A percentile compares a stretch with the other conserved stretches of the same genome.
phyloP scores from a whole-genome alignment of 2,797 vertebrate genomes.

The Squalus acanthias region DNA sequence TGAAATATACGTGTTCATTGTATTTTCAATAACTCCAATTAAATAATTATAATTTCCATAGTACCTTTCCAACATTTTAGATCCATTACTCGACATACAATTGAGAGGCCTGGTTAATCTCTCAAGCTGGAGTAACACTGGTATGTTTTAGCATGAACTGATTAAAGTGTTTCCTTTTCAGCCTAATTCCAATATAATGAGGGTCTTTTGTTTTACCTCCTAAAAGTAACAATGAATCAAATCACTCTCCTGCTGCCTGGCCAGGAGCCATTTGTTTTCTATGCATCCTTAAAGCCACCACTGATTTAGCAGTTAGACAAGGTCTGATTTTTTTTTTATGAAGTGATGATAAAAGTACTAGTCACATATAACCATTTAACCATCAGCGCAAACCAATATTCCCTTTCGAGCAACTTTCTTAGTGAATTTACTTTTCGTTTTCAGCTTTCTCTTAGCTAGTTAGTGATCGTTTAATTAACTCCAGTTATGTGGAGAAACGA shows the following conservation, averaged over 20 bases:
- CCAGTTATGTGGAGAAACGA: background rate
- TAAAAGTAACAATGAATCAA: background rate
- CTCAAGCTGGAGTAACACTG: slow-evolving; percentile 1
- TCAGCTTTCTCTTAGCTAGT: background rate
- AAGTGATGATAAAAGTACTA: background rate
- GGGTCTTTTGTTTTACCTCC: background rate
- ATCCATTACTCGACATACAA: slow-evolving; percentile 25
- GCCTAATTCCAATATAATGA: background rate
- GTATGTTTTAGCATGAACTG: background rate
- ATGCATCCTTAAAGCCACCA: background rate
- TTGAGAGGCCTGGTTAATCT: slow-evolving; percentile 17
- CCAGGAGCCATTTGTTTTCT: background rate
- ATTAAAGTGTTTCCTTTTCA: background rate
- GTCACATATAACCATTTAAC: background rate
- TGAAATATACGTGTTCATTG: background rate
- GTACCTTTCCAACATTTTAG: background rate
- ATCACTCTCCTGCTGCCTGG: background rate
- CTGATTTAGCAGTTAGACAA: background rate
- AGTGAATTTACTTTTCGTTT: background rate
- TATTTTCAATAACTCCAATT: background rate
- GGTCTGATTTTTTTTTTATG: background rate
- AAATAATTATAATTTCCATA: background rate
- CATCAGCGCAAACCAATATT: background rate
- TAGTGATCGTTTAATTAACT: background rate
- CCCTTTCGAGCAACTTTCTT: background rate